Evolutionary conservation across 2,888 invertebrate species (phyloP), one percentile per base, ranked within the genome.

Genomic region (Stegophylla sp.): DNA sequence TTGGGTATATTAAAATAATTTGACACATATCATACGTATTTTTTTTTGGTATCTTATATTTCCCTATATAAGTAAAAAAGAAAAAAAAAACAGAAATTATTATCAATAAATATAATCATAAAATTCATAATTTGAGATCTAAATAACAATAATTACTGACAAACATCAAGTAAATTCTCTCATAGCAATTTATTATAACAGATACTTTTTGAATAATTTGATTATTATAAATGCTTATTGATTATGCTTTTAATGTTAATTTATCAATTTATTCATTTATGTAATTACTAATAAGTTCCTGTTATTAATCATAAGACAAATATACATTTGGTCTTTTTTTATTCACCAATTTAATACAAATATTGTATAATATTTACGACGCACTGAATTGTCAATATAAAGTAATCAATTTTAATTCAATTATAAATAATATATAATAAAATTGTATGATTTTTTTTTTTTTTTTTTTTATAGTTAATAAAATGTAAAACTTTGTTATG

Each of bases 1-100:
- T 86, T 97, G 97, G 97, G 95, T 97, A 84, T 96, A 96, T 66
- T 83, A 73, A 82, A 26, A 15, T 10, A 12, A 34, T 34, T 3
- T 34, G 3, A 5, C 7, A 5, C 34, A 5, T 34, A 34, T 34
- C 7, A 7, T 34, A 34, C 34, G 7, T 34, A 3, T 34, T 7
- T 5, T 34, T 34, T 34, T 34, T 34, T 34, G 7, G 34, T 34
- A 34, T 34, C 7, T 34, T 34, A 34, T 34, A 34, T 34, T 34
- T 7, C 34, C 7, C 34, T n/a, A n/a, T n/a, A n/a, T n/a, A n/a
- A n/a, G n/a, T n/a, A n/a, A n/a, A n/a, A n/a, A 7, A 56, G 9
- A 56, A 23, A 56, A 56, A 51, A 51, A 51, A 4, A 51, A 51
- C 17, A 4, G 4, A 51, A 51, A 51, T 51, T 51, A 51, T 2